A percentile compares a stretch with the other conserved stretches of the same genome.
phyloP scores from a whole-genome alignment of 2,113 vertebrate genomes.

The Megaceryle maxima region DNA sequence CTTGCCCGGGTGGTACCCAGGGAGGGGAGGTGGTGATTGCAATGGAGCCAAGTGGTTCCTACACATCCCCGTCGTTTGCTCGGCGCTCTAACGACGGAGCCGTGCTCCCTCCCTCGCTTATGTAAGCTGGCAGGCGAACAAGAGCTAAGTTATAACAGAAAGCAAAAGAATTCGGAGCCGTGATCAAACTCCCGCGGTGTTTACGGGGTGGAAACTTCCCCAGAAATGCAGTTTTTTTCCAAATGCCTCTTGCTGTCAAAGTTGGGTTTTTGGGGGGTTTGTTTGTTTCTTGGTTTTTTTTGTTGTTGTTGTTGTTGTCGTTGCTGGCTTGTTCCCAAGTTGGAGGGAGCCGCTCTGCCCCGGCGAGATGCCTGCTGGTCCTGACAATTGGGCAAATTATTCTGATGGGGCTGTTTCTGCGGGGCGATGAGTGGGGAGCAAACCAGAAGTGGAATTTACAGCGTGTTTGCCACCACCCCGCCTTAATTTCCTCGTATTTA shows the following conservation, averaged over 20 bases:
- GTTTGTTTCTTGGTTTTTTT: neutral
- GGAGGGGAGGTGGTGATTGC: neutral
- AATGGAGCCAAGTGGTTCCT: neutral
- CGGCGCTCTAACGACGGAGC: neutral
- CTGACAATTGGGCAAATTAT: neutral
- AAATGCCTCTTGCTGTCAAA: neutral
- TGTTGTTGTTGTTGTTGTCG: neutral
- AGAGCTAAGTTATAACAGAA: slow-evolving; percentile 47
- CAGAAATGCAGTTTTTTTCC: slow-evolving; percentile 41
- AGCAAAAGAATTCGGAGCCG: slow-evolving; percentile 23
- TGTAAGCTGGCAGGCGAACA: neutral
- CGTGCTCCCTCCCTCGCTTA: neutral
- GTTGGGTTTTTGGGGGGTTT: neutral
- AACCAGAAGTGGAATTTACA: neutral
- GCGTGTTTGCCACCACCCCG: neutral
- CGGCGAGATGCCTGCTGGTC: neutral
- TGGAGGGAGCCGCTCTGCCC: neutral
- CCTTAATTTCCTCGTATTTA: neutral
- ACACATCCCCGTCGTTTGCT: neutral
- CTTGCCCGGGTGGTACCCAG: neutral
- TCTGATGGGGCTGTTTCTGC: neutral
- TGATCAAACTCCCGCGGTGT: neutral
- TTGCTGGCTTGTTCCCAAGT: neutral
- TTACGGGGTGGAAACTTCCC: slow-evolving; percentile 53
- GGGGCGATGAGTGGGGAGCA: neutral